A percentile compares a stretch with the other conserved stretches of the same genome.
Evolutionary conservation across 2,113 vertebrate genomes (phyloP).

Genomic region (Herpetotheres cachinnans): DNA sequence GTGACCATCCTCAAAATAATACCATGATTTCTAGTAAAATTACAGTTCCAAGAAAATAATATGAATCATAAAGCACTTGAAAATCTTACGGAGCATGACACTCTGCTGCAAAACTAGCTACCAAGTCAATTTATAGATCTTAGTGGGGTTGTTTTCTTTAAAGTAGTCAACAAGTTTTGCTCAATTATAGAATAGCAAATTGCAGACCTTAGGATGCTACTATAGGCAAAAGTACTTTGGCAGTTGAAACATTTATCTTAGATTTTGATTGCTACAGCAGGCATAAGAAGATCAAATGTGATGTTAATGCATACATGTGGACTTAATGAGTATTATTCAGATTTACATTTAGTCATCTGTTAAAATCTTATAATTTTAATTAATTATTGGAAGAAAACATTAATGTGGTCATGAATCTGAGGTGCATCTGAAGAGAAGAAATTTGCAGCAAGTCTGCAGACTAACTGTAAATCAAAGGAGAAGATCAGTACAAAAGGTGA

Average conservation of each 20-base stretch:
- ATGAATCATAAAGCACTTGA: background rate
- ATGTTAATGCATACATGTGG: background rate
- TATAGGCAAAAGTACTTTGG: background rate
- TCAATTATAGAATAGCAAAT: background rate
- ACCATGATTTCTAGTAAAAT: background rate
- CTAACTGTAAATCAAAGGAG: background rate
- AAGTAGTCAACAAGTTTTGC: background rate
- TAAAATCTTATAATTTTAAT: background rate
- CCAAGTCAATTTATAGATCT: background rate
- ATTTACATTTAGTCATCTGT: background rate
- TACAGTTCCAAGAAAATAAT: background rate
- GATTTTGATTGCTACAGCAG: background rate
- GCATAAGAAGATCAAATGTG: background rate
- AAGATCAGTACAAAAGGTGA: constrained; percentile 2
- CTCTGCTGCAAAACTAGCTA: background rate
- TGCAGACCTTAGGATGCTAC: background rate
- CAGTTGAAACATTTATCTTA: background rate
- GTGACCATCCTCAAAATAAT: background rate
- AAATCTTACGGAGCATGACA: background rate
- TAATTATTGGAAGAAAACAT: background rate
- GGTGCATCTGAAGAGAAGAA: background rate
- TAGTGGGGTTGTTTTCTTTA: background rate
- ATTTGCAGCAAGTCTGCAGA: background rate
- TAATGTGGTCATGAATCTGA: background rate
- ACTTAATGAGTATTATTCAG: background rate